A percentile compares a stretch with the other conserved stretches of the same genome.
Conservation (phyloP, 2,113 vertebrate genomes). For the Mesitornis unicolor region DNA sequence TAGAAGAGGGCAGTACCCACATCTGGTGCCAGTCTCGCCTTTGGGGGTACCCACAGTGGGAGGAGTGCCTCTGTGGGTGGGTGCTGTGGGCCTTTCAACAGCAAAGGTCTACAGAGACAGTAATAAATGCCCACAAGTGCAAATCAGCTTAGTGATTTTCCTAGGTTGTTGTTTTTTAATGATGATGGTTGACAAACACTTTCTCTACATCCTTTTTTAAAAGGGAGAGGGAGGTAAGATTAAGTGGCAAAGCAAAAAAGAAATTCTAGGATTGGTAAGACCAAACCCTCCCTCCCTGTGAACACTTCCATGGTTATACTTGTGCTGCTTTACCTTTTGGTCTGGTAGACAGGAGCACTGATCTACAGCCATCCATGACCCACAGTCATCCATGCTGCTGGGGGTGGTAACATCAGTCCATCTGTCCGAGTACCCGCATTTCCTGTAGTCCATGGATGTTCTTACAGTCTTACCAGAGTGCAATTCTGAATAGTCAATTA, state of each 20-base stretch:
- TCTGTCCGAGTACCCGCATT: background rate
- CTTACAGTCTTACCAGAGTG: background rate
- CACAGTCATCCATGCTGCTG: background rate
- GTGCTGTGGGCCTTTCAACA: background rate
- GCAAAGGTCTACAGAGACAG: background rate
- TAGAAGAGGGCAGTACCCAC: no score
- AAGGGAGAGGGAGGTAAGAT: fast-evolving
- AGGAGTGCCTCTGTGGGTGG: fast-evolving
- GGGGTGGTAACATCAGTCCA: fast-evolving
- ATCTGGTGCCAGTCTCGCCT: background rate
- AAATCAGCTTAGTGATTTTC: background rate
- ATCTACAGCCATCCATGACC: no score
- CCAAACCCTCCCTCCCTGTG: background rate
- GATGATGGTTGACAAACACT: background rate
- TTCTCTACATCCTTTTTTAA: background rate
- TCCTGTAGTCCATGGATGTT: background rate
- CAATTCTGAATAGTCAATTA: background rate
- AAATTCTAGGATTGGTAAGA: background rate
- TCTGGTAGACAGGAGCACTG: background rate
- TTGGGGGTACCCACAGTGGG: fast-evolving
- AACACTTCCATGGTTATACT: fast-evolving
- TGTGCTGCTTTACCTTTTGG: background rate
- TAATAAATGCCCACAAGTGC: background rate
- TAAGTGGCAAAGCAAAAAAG: background rate
- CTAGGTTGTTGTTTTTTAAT: background rate